Conservation (phyloP, 37 sponge, comb jelly and placozoan genomes). For the Tethya wilhelma region DNA sequence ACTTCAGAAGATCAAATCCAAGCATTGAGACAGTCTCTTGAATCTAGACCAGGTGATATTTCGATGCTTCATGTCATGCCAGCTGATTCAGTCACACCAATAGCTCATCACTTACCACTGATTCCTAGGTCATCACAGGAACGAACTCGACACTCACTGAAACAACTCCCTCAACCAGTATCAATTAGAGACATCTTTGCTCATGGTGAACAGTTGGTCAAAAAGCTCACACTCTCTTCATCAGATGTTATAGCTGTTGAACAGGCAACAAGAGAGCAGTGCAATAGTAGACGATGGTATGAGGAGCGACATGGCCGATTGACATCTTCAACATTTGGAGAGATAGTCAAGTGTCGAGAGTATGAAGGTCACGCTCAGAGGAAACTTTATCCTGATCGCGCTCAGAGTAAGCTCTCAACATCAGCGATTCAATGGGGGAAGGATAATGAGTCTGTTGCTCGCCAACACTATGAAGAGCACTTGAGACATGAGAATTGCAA, state of each 20-base stretch:
- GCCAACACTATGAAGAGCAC: not conserved
- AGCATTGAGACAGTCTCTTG: not conserved
- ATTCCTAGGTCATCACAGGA: not conserved
- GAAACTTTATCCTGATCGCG: not conserved
- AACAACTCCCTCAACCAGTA: not conserved
- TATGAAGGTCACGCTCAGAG: not conserved
- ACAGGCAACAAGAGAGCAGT: not conserved
- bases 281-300: not conserved
- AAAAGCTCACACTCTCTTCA: not conserved
- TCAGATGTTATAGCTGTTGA: not conserved
- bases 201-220: not conserved
- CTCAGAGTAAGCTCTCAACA: not conserved
- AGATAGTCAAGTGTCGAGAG: not conserved
- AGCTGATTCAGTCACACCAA: not conserved
- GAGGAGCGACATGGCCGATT: not conserved
- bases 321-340: not conserved
- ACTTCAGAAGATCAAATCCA: not conserved
- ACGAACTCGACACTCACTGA: not conserved
- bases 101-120: not conserved
- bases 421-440: slow-evolving; percentile 5
- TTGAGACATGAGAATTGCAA: no score
- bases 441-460: not conserved
- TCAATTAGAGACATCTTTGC: not conserved
- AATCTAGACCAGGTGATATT: not conserved
- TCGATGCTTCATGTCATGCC: not conserved